Evolutionary conservation across 2,888 invertebrate genomes (phyloP).

Genomic region (Oxyteleia sp.): DNA sequence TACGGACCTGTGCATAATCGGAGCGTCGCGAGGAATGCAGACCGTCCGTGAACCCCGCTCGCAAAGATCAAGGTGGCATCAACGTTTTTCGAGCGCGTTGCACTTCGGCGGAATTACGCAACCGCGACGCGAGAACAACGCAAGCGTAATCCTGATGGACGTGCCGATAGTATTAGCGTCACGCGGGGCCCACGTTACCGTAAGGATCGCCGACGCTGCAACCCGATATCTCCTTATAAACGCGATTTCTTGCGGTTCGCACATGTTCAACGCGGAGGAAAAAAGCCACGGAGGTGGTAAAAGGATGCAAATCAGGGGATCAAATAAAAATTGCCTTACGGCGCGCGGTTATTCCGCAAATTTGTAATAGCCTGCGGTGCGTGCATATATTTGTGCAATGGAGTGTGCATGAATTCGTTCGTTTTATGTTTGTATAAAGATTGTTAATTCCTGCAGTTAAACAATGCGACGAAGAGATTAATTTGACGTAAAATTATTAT

Average conservation of each 20-base stretch:
- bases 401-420: neutral
- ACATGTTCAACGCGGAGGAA: constrained; percentile 52
- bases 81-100: constrained; percentile 57
- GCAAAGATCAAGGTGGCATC: constrained; percentile 81
- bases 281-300: constrained; percentile 20
- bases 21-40: too few relatives aligned
- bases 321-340: constrained; percentile 38
- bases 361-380: constrained; percentile 8
- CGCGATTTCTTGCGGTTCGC: constrained; percentile 76
- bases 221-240: constrained; percentile 77
- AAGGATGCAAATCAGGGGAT: constrained; percentile 14
- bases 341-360: constrained; percentile 26
- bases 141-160: constrained; percentile 82
- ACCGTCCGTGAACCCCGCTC: constrained; percentile 78
- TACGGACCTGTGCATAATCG: too few relatives aligned
- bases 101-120: constrained; percentile 77
- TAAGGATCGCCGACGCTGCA: constrained; percentile 70
- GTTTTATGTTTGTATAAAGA: too few relatives aligned
- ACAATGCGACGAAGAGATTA: too few relatives aligned
- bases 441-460: too few relatives aligned
- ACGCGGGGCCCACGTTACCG: constrained; percentile 70
- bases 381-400: neutral
- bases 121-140: constrained; percentile 50
- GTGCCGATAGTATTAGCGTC: constrained; percentile 82
- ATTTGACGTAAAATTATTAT: too few relatives aligned